Evolutionary conservation across 2,797 vertebrate genomes (phyloP), one percentile per base, ranked within the genome.

Genomic region (Schizopygopsis malacanthus): DNA sequence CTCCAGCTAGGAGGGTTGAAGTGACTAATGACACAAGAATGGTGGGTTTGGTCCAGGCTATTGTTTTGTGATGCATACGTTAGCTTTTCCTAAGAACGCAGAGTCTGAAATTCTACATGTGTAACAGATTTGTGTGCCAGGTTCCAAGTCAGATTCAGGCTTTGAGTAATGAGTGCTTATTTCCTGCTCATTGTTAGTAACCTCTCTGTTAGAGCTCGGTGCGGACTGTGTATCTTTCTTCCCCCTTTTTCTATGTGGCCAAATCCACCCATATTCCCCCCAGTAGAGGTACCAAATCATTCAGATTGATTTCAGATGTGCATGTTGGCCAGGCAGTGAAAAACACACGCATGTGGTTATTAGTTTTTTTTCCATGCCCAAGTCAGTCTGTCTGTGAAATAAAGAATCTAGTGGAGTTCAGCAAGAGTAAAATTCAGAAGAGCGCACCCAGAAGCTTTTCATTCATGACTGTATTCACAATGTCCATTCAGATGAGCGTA

Each of bases 81-180:
- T 67, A 54, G 80, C 37, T 15, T 63, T 71, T 71, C 22, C 37
- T 76, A 20, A 33, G 20, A 76, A 70, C 50, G 67, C 67, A 20
- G 67, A 79, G 67, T 59, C 67, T 63, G 41, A 39, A 20, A 16
- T 86, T 80, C 76, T 22, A 16, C 12, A 37, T 70, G 20, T 37
- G 9, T 20, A 45, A 28, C 45, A 41, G 37, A 37, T 61, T 65
- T 82, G 67, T 77, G n/a, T 59, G 39, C 25, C 25, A 33, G 70
- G 37, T 25, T 80, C 15, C 11, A 52, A 67, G 20, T 45, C 39
- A 37, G 4, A 75, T 47, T 39, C 47, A 28, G 45, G 37, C 63
- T 47, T 65, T 63, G 73, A 79, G 45, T 76, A 85, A 76, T 87
- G 86, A 69, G 4, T 61, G 6, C 56, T 79, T 59, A 59, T 70